Evolutionary conservation across 2,113 vertebrate species (phyloP), one percentile per base, ranked within the genome.

Genomic region (Oxyruncus cristatus): DNA sequence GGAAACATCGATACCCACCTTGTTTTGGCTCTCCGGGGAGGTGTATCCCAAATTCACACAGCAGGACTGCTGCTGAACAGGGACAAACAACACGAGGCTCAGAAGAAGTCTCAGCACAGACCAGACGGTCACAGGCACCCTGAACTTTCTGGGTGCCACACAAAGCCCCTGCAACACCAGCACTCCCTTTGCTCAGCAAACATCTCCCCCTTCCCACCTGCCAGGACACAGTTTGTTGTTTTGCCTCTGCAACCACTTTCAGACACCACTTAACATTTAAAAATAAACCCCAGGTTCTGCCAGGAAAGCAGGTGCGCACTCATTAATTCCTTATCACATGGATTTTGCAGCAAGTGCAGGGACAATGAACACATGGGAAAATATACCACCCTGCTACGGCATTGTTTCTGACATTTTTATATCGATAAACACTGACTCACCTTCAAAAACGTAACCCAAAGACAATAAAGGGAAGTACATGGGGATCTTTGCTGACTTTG

Each of bases 351-450:
- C 27, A 23, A 90, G 93, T 5, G 50, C 23, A 47, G 7, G 89
- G 93, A 94, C 92, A 95, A 90, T 20, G 92, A 49, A 35, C 95
- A 92, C 82, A 44, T 77, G 95, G 87, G 90, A 71, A 92, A 94
- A 14, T 49, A 13, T 33, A 61, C 12, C 0, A 27, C 59, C 41
- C 94, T 85, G 87, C 19, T 75, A 33, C 77, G 14, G 55, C 93
- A 91, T 97, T 96, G 95, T 96, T 96, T 32, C 80, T 95, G 32
- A 66, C 1, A 35, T 68, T 96, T 91, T 95, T 89, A 56, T 93
- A 94, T 94, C 23, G 53, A 91, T 76, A 96, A 96, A 95, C 94
- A 90, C 90, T 96, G 96, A 95, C 88, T 96, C 92, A 95, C 95
- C 80, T 95, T 62, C 86, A 89, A 30, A 92, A 93, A 70, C 86